phyloP scores from a whole-genome alignment of 2,113 vertebrate genomes.

The Epinephelus moara region DNA sequence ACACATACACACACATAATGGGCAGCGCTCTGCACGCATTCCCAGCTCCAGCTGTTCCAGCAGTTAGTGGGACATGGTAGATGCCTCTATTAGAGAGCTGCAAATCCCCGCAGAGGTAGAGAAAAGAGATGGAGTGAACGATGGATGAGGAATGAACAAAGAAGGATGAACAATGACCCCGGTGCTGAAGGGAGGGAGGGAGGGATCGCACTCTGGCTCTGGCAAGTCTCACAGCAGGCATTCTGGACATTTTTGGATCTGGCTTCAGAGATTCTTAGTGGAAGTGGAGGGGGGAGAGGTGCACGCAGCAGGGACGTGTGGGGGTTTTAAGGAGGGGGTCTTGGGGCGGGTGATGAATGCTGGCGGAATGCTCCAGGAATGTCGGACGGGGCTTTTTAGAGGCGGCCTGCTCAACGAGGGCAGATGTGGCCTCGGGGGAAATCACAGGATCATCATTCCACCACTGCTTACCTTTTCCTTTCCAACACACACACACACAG shows the following conservation, averaged over 20 bases:
- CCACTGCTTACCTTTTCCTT: conserved; percentile 64
- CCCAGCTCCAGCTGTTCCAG: conserved; percentile 78
- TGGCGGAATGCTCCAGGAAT: conserved; percentile 76
- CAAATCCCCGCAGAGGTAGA: conserved; percentile 70
- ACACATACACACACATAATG: conserved; percentile 41
- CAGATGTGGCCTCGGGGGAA: conserved; percentile 77
- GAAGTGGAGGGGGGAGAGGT: conserved; percentile 34
- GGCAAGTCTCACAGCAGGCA: conserved; percentile 68
- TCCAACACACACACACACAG: conserved; percentile 38
- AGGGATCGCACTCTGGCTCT: conserved; percentile 31
- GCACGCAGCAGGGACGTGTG: conserved; percentile 17
- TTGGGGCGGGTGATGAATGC: conserved; percentile 65
- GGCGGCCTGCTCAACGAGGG: conserved; percentile 57
- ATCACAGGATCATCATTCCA: conserved; percentile 77
- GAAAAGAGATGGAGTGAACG: conserved; percentile 51
- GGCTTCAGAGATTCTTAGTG: conserved; percentile 46
- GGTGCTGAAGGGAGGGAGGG: conserved; percentile 35
- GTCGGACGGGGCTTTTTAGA: conserved; percentile 63
- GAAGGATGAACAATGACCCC: conserved; percentile 70
- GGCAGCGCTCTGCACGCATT: conserved; percentile 40
- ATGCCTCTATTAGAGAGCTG: conserved; percentile 77
- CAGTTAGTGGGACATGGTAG: conserved; percentile 74
- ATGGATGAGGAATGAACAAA: conserved; percentile 60
- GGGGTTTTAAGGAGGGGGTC: conserved; percentile 46
- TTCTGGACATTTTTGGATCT: conserved; percentile 70